Conservation (phyloP, 1,140 invertebrate species). For the Microplitis mediator region DNA sequence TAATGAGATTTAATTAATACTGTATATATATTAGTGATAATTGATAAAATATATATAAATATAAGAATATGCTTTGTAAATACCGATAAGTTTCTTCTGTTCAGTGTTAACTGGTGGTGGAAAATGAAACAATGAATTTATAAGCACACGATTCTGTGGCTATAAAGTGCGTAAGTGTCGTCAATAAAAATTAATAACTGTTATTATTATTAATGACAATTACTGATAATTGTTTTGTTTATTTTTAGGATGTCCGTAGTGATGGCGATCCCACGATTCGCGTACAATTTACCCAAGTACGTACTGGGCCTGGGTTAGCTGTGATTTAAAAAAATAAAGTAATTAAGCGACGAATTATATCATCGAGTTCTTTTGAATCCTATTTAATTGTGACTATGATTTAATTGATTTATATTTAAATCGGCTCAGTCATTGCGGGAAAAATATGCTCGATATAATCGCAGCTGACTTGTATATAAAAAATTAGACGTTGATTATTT, state of each 20-base stretch:
- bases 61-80: not conserved
- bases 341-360: no score
- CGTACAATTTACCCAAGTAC: constrained; percentile 78
- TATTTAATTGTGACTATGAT: not conserved
- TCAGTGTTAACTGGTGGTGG: constrained; percentile 23
- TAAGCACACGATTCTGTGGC: not conserved
- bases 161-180: no score
- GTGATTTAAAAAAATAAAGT: not conserved
- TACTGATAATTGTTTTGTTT: constrained; percentile 8
- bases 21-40: not conserved
- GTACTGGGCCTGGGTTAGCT: constrained; percentile 71
- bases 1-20: no score
- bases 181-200: not conserved
- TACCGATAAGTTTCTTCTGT: constrained; percentile 8
- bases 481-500: constrained; percentile 21
- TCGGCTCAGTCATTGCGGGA: not conserved
- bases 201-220: not conserved
- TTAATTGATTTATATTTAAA: not conserved
- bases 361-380: not conserved
- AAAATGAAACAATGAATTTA: constrained; percentile 10
- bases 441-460: not conserved
- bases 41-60: not conserved
- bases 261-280: constrained; percentile 77
- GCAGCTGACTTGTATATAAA: constrained; percentile 13
- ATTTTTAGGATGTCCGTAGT: constrained; percentile 73